Base-by-base conservation (phyloP, 2,888 invertebrate genomes). In the Cheilosia vulpina region DNA sequence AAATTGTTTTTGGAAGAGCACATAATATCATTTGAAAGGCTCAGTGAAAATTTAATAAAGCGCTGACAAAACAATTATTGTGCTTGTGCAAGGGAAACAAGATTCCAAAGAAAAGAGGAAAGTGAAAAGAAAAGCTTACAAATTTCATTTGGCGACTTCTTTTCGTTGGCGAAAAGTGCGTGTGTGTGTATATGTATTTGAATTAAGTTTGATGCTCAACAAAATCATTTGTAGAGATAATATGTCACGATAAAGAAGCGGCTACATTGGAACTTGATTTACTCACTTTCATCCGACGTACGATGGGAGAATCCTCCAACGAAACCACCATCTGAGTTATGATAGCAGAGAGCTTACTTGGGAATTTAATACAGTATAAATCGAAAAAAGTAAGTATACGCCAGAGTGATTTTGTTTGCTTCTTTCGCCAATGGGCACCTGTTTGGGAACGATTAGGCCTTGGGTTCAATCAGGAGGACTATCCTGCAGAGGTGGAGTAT, bases 311-410 rank as follows among this genome's bases (percentile, higher is more conserved):
- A n/a, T 45, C 17, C 31, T 24, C 6, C 27, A 55, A 62, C 45
- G 69, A 7, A 72, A 24, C 31, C 68, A 65, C 43, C 72, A 60
- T 72, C 63, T 68, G 24, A 57, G 63, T 83, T 72, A 68, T 78
- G 72, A 77, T 58, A 82, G 77, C 53, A 62, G 58, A 71, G 77
- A 78, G 55, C 63, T 78, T 60, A 78, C 68, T 55, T 73, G 78
- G 72, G 43, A 62, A 78, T 73, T 73, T 45, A 47, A 75, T 58
- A 73, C 52, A 73, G 19, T 9, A 34, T 71, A 84, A 63, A 69
- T 69, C 73, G 63, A 79, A 79, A 57, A 75, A 69, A 65, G 84
- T 84, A 69, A 79, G 78, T 79, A 72, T 79, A 77, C 77, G 77
- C 45, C 77, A 65, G 17, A 82, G 66, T 77, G 38, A 21, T 45